Conservation (phyloP, 2,797 vertebrate species). For the Mus caroli region DNA sequence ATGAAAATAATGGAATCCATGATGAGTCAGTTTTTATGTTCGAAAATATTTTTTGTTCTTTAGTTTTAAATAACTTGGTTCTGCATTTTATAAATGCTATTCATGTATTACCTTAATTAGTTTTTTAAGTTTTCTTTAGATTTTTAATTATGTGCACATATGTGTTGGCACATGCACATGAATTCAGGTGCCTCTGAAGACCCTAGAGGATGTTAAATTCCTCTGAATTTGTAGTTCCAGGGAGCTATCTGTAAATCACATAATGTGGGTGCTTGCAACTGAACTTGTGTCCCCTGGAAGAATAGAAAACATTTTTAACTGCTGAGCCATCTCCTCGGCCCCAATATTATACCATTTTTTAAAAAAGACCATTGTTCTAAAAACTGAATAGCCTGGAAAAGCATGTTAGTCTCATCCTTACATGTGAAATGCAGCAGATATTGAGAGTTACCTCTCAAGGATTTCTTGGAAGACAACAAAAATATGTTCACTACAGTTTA, state of each 20-base stretch:
- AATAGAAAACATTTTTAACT: background rate
- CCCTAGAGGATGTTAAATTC: background rate
- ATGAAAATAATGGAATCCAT: background rate
- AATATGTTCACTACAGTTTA: background rate
- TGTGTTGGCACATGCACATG: background rate
- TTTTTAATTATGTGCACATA: background rate
- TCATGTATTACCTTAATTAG: background rate
- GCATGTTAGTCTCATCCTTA: background rate
- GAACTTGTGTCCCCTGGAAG: background rate
- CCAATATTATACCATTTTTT: background rate
- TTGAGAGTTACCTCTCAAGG: background rate
- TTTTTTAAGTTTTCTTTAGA: background rate
- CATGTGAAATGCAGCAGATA: background rate
- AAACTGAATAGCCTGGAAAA: slow-evolving; percentile 38
- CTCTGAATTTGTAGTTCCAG: background rate
- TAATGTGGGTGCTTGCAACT: background rate
- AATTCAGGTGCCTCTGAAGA: background rate
- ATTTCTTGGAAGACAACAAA: background rate
- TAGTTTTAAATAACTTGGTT: background rate
- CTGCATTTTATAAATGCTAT: slow-evolving; percentile 12
- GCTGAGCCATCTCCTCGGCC: no score
- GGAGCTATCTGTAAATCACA: background rate
- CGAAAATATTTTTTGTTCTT: background rate
- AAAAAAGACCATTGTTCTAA: background rate
- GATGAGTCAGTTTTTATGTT: background rate